Evolutionary conservation across 2,113 vertebrate genomes (phyloP).

Genomic region (Lycaon pictus): DNA sequence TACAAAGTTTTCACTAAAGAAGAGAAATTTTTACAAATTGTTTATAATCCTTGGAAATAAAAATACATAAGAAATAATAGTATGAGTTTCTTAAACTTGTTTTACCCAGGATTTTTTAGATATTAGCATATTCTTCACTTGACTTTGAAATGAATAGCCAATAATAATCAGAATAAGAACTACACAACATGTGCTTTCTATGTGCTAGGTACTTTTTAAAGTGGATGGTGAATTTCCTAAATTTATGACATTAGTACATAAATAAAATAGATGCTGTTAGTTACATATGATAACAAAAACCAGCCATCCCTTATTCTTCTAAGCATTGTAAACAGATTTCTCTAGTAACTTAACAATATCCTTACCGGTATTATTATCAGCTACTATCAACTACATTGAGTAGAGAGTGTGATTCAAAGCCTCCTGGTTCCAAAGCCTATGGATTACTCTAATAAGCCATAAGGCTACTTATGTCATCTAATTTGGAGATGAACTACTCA

Average conservation of each 20-base stretch:
- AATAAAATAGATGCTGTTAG: neutral
- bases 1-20: neutral
- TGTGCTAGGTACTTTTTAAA: neutral
- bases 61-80: neutral
- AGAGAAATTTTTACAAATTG: neutral
- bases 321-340: neutral
- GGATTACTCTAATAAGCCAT: neutral
- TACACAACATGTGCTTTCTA: neutral
- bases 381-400: neutral
- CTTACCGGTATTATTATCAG: neutral
- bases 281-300: neutral
- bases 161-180: neutral
- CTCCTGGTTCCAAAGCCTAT: neutral
- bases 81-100: neutral
- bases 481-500: neutral
- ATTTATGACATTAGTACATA: neutral
- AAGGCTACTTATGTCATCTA: neutral
- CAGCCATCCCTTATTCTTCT: neutral
- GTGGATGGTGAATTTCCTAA: neutral
- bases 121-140: neutral
- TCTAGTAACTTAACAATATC: neutral
- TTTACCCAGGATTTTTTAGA: neutral
- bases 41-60: neutral
- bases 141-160: neutral
- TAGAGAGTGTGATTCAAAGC: neutral